Percentiles rank a stretch among this genome's conserved stretches.
These are phyloP conservation scores for Drosophila ohnishii DNA, from an alignment of 1,140 invertebrate genomes.

Conservation along the genomic window DNA sequence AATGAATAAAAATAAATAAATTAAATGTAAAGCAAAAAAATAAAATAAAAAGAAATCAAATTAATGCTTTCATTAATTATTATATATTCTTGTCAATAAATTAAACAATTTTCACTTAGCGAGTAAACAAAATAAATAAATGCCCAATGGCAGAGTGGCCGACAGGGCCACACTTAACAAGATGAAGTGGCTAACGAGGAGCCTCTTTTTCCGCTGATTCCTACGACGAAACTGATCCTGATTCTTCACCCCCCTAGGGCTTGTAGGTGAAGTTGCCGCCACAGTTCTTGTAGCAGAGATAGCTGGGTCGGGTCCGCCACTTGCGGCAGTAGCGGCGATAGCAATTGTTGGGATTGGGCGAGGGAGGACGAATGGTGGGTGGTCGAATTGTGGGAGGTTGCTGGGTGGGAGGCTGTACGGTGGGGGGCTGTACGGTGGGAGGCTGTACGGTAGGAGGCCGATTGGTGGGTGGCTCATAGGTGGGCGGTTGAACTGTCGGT, in stretches of 20 bases:
- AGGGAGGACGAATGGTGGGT: slow-evolving; percentile 40
- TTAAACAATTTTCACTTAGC: slow-evolving; percentile 64
- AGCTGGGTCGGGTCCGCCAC: slow-evolving; percentile 66
- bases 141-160: slow-evolving; percentile 42
- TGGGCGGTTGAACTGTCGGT: slow-evolving; percentile 9
- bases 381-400: slow-evolving; percentile 29
- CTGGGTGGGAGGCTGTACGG: slow-evolving; percentile 8
- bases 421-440: slow-evolving; percentile 7
- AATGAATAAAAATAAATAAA: too few relatives aligned
- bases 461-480: background rate
- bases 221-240: background rate
- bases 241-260: slow-evolving; percentile 32
- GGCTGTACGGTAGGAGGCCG: slow-evolving; percentile 12
- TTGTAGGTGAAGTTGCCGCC: slow-evolving; percentile 52
- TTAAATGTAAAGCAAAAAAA: background rate
- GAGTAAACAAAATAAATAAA: slow-evolving; percentile 66
- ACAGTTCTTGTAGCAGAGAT: slow-evolving; percentile 66
- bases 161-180: slow-evolving; percentile 34
- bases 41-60: background rate
- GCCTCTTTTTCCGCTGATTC: slow-evolving; percentile 1
- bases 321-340: slow-evolving; percentile 71
- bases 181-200: slow-evolving; percentile 31
- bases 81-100: slow-evolving; percentile 30
- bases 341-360: slow-evolving; percentile 61
- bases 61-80: slow-evolving; percentile 18